Percentiles rank a stretch among this genome's conserved stretches.
Evolutionary conservation across 2,797 vertebrate species (phyloP).

Genomic region (Galago senegalensis): DNA sequence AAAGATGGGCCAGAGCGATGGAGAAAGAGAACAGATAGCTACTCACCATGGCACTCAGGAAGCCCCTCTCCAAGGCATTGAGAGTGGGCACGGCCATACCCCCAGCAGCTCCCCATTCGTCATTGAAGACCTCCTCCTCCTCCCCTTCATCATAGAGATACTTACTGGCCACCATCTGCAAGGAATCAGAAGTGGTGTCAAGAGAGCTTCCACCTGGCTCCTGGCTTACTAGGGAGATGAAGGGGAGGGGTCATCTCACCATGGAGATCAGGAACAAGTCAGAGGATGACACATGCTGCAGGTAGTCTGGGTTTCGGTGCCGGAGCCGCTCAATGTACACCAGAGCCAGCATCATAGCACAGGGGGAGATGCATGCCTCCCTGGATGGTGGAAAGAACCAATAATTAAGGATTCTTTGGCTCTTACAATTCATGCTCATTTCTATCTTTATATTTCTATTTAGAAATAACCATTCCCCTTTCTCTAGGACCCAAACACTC

Average conservation of each 20-base stretch:
- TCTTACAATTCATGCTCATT: background rate
- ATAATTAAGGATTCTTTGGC: constrained; percentile 43
- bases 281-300: constrained; percentile 98
- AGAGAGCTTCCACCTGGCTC: background rate
- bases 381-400: constrained; percentile 85
- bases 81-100: constrained; percentile 96
- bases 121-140: constrained; percentile 99
- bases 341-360: constrained; percentile 99
- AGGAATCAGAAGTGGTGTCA: constrained; percentile 2
- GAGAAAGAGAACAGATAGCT: background rate
- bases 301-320: constrained; percentile 98
- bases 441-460: background rate
- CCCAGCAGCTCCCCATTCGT: constrained; percentile 98
- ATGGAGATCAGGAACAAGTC: constrained; percentile 99
- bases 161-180: constrained; percentile 99
- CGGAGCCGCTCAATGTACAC: constrained; percentile 98
- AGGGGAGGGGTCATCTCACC: constrained; percentile 88
- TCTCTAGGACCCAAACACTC: background rate
- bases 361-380: constrained; percentile 98
- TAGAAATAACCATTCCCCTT: background rate
- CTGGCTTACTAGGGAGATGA: background rate
- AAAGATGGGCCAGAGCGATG: background rate
- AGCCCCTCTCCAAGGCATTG: constrained; percentile 97
- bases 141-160: constrained; percentile 99
- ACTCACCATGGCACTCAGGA: constrained; percentile 97